phyloP scores from a whole-genome alignment of 2,797 vertebrate genomes.

The Sebastes melanostomus region DNA sequence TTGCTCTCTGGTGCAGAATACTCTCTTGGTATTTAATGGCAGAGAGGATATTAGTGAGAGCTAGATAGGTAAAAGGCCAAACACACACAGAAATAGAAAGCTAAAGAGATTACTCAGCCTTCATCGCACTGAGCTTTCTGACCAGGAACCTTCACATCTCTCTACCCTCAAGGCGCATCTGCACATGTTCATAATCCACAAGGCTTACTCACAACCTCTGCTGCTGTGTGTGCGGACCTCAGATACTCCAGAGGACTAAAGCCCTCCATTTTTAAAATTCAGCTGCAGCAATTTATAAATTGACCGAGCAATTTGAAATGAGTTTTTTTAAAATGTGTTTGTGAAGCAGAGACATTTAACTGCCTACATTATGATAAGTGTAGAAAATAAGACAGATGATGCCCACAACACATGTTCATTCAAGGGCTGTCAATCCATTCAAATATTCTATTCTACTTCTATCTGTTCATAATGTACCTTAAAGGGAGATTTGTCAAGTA shows the following conservation, averaged over 20 bases:
- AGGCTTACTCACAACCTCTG: conserved; percentile 67
- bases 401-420: too few relatives aligned
- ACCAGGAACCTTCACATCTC: conserved; percentile 72
- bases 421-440: too few relatives aligned
- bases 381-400: background rate
- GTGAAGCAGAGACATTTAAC: background rate
- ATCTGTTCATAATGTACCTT: too few relatives aligned
- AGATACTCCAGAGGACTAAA: conserved; percentile 30
- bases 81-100: conserved; percentile 73
- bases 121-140: conserved; percentile 72
- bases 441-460: too few relatives aligned
- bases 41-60: conserved; percentile 62
- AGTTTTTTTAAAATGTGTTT: background rate
- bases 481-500: too few relatives aligned
- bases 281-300: conserved; percentile 19
- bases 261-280: conserved; percentile 8
- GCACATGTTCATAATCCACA: conserved; percentile 73
- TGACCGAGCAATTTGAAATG: background rate
- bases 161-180: conserved; percentile 69
- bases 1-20: conserved; percentile 49
- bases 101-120: conserved; percentile 79
- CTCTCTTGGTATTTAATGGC: conserved; percentile 66
- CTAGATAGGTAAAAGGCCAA: conserved; percentile 71
- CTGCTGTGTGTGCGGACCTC: conserved; percentile 31
- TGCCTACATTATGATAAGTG: background rate